phyloP scores from a whole-genome alignment of 2,888 invertebrate species.

The Papilio elwesi region DNA sequence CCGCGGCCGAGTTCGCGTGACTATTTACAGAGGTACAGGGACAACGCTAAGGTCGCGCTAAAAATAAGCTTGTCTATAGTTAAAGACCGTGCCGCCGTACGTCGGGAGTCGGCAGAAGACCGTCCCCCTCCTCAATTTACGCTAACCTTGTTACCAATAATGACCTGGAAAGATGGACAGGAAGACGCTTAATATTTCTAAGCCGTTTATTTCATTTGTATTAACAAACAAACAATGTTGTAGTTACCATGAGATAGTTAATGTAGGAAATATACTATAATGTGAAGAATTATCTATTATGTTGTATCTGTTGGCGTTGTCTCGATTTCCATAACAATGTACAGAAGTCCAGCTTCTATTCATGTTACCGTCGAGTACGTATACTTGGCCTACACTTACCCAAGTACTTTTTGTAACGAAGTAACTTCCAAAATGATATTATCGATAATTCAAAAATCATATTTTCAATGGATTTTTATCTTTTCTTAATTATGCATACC shows the following conservation, averaged over 20 bases:
- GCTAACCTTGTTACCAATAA: background rate
- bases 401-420: too few species aligned
- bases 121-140: slow-evolving; percentile 3
- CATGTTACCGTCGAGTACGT: too few species aligned
- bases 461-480: too few species aligned
- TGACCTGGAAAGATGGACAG: background rate
- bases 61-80: slow-evolving; percentile 27
- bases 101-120: slow-evolving; percentile 5
- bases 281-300: background rate
- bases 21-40: slow-evolving; percentile 31
- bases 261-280: background rate
- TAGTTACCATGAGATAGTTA: background rate
- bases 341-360: background rate
- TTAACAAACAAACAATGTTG: background rate
- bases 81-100: background rate
- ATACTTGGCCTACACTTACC: too few species aligned
- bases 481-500: too few species aligned
- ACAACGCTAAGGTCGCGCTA: slow-evolving; percentile 36
- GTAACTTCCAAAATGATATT: too few species aligned
- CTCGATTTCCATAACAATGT: background rate
- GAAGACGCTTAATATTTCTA: background rate
- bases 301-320: background rate
- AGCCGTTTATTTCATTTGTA: background rate
- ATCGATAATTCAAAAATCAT: too few species aligned
- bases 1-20: slow-evolving; percentile 22